Evolutionary conservation across 92 coral and sea anemone species (phyloP).

Genomic region (Montipora capitata): DNA sequence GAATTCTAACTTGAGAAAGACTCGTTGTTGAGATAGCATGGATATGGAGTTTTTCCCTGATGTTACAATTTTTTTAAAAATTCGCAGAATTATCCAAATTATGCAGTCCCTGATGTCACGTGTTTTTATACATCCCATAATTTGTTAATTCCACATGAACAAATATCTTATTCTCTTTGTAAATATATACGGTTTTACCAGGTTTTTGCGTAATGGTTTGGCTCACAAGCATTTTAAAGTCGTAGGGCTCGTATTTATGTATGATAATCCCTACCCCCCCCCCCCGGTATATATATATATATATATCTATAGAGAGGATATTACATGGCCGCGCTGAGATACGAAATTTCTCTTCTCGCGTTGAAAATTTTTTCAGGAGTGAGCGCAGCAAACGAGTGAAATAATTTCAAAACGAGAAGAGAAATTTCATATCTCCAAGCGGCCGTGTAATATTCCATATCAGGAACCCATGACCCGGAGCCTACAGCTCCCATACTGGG

Average conservation of each 20-base stretch:
- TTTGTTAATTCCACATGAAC: not conserved
- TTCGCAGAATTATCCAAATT: not conserved
- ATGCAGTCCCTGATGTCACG: too few species aligned
- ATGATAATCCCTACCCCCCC: not conserved
- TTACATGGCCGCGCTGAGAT: too few species aligned
- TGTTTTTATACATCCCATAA: too few species aligned
- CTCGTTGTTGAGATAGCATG: not conserved
- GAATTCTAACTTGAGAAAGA: constrained; percentile 8
- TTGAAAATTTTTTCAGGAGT: too few species aligned
- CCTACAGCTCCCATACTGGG: too few species aligned
- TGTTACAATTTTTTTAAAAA: not conserved
- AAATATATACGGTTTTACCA: constrained; percentile 27
- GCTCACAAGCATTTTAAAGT: constrained; percentile 4
- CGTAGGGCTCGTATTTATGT: not conserved
- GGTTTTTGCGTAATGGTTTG: constrained; percentile 22
- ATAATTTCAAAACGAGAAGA: too few species aligned
- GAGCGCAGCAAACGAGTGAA: too few species aligned
- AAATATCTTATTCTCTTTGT: constrained; percentile 21
- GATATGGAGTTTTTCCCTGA: not conserved
- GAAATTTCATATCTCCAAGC: too few species aligned
- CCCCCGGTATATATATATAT: not conserved
- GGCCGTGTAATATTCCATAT: too few species aligned
- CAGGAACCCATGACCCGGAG: too few species aligned
- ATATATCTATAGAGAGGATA: too few species aligned
- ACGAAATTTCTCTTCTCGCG: too few species aligned